Evolutionary conservation across 2,113 vertebrate genomes (phyloP), one percentile per base, ranked within the genome.

Genomic region (Cololabis saira): DNA sequence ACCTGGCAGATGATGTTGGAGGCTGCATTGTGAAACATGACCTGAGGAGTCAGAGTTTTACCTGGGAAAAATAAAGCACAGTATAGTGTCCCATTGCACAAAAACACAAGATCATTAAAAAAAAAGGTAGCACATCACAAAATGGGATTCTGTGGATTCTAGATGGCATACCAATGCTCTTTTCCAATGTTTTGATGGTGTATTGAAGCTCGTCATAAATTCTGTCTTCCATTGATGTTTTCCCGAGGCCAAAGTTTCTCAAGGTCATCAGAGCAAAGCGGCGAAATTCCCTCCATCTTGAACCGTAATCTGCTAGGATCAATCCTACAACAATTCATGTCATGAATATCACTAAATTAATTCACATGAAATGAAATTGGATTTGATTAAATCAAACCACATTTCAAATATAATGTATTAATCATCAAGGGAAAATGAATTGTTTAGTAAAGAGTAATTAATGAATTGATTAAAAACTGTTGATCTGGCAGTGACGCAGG

Each of bases 231-330:
- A 95, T 87, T 0, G 93, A 91, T 67, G 86, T 90, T 74, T 96
- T 96, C 79, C 95, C 95, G 81, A 95, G 80, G 12, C 94, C 94
- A n/a, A 95, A 94, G 74, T 93, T 92, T 73, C 90, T 94, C 78
- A 97, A 40, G 0, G 92, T 93, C 56, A 74, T 84, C 41, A 96
- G 22, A 0, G 90, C 61, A 56, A 96, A 97, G 43, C 87, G 93
- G 2, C 94, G 88, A 70, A 88, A 84, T 18, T 95, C 93, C 18
- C 74, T 94, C 95, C 95, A 95, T 1, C 4, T 1, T 0, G n/a
- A 27, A 0, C 92, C 93, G 0, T 92, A 94, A 42, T 60, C 87
- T 1, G 91, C 93, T 2, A 91, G 0, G 37, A 86, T 19, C 3
- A 59, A 8, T 18, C 66, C 66, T 68, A 19, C 30, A 30, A 30